Evolutionary conservation across 1,140 invertebrate genomes (phyloP).

Genomic region (Philopotamus ludificatus): DNA sequence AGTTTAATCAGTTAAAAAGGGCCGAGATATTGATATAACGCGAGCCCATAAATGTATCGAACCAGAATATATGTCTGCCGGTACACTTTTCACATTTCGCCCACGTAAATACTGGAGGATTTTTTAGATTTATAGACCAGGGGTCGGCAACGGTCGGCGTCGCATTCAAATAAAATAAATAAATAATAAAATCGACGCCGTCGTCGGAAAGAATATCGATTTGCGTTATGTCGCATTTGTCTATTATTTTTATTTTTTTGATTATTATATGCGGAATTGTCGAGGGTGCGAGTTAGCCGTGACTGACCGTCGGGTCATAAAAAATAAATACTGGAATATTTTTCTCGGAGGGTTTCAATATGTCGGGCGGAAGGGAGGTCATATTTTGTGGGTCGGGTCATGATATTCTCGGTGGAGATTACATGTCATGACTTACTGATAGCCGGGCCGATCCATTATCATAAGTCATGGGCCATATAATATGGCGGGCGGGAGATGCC

Average conservation of each 20-base stretch:
- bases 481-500: conserved; percentile 33
- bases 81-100: conserved; percentile 26
- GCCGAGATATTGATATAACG: conserved; percentile 39
- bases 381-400: conserved; percentile 37
- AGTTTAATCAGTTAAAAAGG: conserved; percentile 42
- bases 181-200: too few relatives aligned
- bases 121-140: conserved; percentile 25
- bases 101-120: conserved; percentile 24
- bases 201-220: conserved; percentile 12
- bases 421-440: conserved; percentile 41
- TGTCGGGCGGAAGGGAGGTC: conserved; percentile 24
- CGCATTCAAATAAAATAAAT: background rate
- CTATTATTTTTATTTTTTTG: background rate
- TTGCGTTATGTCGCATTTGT: background rate
- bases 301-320: conserved; percentile 27
- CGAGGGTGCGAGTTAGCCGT: conserved; percentile 6
- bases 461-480: conserved; percentile 36
- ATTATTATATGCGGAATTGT: background rate
- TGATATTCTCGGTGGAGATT: conserved; percentile 29
- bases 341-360: conserved; percentile 23
- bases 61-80: conserved; percentile 28
- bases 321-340: conserved; percentile 37
- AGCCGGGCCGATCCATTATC: conserved; percentile 40
- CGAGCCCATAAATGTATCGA: conserved; percentile 38
- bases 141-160: background rate